Evolutionary conservation across 2,113 vertebrate species (phyloP).

Genomic region (Illadopsis cleaveri): DNA sequence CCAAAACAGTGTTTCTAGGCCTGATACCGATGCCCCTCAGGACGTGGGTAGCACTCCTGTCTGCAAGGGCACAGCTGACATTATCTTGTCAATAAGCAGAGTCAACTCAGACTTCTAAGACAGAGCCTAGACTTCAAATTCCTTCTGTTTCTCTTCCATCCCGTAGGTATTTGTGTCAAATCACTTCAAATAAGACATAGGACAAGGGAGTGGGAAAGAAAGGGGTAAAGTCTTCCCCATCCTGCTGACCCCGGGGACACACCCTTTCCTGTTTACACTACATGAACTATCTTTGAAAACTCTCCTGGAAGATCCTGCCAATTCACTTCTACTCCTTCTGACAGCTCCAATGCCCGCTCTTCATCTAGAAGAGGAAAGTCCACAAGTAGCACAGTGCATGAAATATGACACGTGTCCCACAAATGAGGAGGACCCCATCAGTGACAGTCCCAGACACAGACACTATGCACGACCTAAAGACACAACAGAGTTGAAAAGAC

Average conservation of each 20-base stretch:
- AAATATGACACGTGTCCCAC: not conserved
- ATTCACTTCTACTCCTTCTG: not conserved
- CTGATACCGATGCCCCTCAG: not conserved
- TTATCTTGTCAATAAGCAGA: not conserved
- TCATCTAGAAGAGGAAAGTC: accelerated
- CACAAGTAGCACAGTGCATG: accelerated
- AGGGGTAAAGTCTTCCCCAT: not conserved
- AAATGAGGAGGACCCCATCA: accelerated
- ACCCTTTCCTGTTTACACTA: not conserved
- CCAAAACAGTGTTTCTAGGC: not conserved
- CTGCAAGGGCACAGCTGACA: not conserved
- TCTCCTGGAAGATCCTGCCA: not conserved
- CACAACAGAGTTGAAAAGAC: not conserved
- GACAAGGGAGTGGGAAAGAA: not conserved
- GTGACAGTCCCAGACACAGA: not conserved
- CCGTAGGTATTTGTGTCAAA: not conserved
- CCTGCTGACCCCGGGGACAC: too few relatives aligned
- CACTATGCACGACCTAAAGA: accelerated
- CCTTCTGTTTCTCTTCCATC: not conserved
- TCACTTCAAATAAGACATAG: not conserved
- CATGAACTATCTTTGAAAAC: not conserved
- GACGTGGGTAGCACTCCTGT: not conserved
- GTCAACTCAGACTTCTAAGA: not conserved
- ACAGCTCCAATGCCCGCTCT: too few relatives aligned
- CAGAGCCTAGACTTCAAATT: not conserved